phyloP scores from a whole-genome alignment of 2,113 vertebrate genomes.

The Phyllopteryx taeniolatus region DNA sequence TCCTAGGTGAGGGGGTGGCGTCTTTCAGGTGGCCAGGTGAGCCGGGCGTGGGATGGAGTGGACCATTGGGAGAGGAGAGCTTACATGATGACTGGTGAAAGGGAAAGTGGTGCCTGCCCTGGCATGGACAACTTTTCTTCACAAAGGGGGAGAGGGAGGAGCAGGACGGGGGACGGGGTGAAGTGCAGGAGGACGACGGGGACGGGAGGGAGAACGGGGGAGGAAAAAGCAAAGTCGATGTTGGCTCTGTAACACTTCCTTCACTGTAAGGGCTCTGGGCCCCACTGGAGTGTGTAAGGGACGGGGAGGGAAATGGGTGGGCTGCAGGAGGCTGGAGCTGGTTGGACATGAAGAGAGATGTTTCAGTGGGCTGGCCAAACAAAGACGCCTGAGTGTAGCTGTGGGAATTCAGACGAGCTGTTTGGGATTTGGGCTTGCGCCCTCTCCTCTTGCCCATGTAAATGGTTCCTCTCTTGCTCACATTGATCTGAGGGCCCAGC shows the following conservation, averaged over 20 bases:
- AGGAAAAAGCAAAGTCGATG: slow-evolving; percentile 55
- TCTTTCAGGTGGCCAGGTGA: slow-evolving; percentile 82
- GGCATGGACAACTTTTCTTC: slow-evolving; percentile 76
- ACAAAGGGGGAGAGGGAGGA: slow-evolving; percentile 74
- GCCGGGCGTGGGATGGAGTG: slow-evolving; percentile 54
- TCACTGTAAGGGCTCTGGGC: slow-evolving; percentile 90
- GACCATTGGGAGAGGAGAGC: slow-evolving; percentile 76
- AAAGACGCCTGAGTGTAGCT: slow-evolving; percentile 55
- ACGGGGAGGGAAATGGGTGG: slow-evolving; percentile 82
- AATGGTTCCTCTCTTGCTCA: slow-evolving; percentile 98
- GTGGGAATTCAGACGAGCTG: slow-evolving; percentile 26
- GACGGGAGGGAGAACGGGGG: slow-evolving; percentile 66
- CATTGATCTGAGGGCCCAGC: slow-evolving; percentile 93
- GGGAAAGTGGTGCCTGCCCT: slow-evolving; percentile 67
- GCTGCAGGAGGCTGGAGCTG: slow-evolving; percentile 72
- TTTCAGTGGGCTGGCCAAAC: slow-evolving; percentile 72
- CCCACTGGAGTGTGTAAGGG: slow-evolving; percentile 86
- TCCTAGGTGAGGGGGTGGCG: slow-evolving; percentile 86
- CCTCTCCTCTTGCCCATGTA: slow-evolving; percentile 98
- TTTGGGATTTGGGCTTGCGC: slow-evolving; percentile 86
- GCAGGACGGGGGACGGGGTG: slow-evolving; percentile 62
- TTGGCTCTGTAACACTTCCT: slow-evolving; percentile 80
- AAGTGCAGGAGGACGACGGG: slow-evolving; percentile 64
- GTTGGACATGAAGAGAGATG: slow-evolving; percentile 66
- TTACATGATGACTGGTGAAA: slow-evolving; percentile 71